A percentile compares a stretch with the other conserved stretches of the same genome.
These are phyloP conservation scores for Crotalus viridis DNA, from an alignment of 2,113 vertebrate genomes.

Conservation along the genomic window DNA sequence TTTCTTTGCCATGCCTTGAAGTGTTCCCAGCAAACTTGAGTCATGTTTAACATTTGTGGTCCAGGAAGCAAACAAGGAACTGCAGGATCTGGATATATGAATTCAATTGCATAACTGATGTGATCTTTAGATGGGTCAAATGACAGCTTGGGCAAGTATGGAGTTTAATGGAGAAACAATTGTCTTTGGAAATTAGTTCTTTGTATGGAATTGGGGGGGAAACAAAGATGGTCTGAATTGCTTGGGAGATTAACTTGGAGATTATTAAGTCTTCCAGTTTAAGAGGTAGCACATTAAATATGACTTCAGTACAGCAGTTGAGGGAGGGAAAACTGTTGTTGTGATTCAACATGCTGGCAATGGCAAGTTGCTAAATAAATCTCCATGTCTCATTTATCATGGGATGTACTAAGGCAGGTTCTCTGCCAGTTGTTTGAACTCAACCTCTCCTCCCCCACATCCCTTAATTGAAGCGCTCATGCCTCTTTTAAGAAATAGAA, in stretches of 20 bases:
- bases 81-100: neutral
- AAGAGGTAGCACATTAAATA: neutral
- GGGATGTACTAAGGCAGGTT: neutral
- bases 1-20: neutral
- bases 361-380: neutral
- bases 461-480: neutral
- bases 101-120: neutral
- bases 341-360: neutral
- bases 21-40: neutral
- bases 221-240: neutral
- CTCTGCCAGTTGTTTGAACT: neutral
- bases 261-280: neutral
- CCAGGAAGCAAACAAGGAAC: neutral
- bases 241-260: neutral
- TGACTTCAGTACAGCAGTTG: neutral
- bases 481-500: neutral
- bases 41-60: neutral
- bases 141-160: neutral
- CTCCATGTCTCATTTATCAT: neutral
- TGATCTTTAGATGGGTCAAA: neutral
- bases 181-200: neutral
- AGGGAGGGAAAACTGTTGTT: neutral
- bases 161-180: neutral
- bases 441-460: neutral
- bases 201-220: neutral